phyloP scores from a whole-genome alignment of 2,888 invertebrate species.

The Neocrepidodera transversa region DNA sequence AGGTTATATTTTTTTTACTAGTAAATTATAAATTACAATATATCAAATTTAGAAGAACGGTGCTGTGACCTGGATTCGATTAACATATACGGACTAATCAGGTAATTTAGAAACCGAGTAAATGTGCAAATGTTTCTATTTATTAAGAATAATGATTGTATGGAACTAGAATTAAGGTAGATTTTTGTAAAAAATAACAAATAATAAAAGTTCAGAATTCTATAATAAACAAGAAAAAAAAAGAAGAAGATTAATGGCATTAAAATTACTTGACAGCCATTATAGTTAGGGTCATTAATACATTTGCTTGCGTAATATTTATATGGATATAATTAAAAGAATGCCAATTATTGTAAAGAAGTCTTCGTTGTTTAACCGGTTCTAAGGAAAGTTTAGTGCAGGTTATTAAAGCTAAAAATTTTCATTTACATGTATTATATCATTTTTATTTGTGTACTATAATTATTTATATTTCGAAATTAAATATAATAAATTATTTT shows the following conservation, averaged over 20 bases:
- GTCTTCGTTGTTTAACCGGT: constrained; percentile 8
- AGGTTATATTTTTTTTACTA: too few relatives aligned
- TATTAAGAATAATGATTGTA: constrained; percentile 13
- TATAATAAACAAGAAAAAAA: too few relatives aligned
- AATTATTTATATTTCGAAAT: too few relatives aligned
- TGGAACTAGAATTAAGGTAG: too few relatives aligned
- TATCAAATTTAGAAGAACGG: constrained; percentile 9
- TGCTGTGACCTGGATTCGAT: constrained; percentile 18
- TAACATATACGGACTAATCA: constrained; percentile 27
- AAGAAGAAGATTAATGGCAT: constrained; percentile 1
- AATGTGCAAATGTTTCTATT: constrained; percentile 9
- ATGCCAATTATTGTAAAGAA: constrained; percentile 14
- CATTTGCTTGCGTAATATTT: constrained; percentile 8
- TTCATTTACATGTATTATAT: too few relatives aligned
- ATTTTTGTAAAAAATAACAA: too few relatives aligned
- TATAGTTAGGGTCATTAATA: constrained; percentile 2
- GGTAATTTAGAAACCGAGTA: constrained; percentile 24
- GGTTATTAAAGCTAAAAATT: neutral
- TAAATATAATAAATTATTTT: too few relatives aligned
- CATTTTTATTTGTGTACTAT: too few relatives aligned
- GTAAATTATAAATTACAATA: too few relatives aligned
- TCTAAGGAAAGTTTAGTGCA: constrained; percentile 1
- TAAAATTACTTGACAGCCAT: neutral
- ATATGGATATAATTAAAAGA: constrained; percentile 6
- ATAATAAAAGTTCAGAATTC: too few relatives aligned